phyloP scores from a whole-genome alignment of 2,888 invertebrate species.

The Watsonalla cultraria region DNA sequence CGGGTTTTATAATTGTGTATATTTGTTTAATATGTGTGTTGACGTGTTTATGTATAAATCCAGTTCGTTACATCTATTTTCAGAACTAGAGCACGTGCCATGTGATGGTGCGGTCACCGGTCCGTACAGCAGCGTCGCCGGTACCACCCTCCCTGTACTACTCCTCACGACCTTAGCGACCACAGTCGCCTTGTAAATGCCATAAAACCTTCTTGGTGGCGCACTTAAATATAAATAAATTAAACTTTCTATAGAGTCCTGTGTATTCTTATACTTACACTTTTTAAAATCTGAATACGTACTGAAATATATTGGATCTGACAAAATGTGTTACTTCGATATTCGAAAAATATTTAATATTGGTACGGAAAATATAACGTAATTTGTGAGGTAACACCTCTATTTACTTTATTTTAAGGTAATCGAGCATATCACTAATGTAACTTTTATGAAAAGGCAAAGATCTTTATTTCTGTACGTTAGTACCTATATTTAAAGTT shows the following conservation, averaged over 20 bases:
- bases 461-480: neutral
- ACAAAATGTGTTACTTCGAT: neutral
- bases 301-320: no score
- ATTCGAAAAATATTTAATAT: neutral
- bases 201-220: slow-evolving; percentile 1
- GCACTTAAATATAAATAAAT: neutral
- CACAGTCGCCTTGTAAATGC: slow-evolving; percentile 61
- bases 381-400: neutral
- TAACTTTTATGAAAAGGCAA: neutral
- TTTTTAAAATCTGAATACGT: no score
- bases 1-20: no score
- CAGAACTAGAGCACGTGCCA: slow-evolving; percentile 69
- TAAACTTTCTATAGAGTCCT: no score
- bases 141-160: slow-evolving; percentile 60
- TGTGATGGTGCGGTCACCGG: slow-evolving; percentile 74
- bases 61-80: slow-evolving; percentile 22
- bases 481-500: neutral
- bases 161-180: slow-evolving; percentile 64
- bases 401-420: neutral
- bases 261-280: no score
- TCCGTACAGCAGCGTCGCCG: slow-evolving; percentile 71
- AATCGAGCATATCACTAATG: neutral
- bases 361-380: no score
- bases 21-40: no score
- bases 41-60: no score